phyloP scores from a whole-genome alignment of 2,113 vertebrate species.

The Mus pahari region DNA sequence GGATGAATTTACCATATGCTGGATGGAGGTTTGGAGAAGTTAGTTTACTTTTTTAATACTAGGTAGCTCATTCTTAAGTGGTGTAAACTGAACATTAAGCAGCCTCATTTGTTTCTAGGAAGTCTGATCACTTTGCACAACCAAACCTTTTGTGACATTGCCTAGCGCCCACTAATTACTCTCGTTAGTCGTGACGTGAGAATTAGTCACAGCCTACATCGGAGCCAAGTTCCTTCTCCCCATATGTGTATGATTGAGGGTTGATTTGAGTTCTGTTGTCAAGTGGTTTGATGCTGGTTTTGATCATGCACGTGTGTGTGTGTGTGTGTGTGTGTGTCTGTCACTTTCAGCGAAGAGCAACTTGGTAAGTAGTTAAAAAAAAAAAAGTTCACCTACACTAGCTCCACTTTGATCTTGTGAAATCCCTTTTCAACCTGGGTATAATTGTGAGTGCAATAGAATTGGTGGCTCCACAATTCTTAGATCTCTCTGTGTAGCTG shows the following conservation, averaged over 20 bases:
- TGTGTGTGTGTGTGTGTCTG: slow-evolving; percentile 5
- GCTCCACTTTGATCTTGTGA: slow-evolving; percentile 71
- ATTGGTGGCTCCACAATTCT: slow-evolving; percentile 61
- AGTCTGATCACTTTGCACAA: background rate
- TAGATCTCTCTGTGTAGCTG: slow-evolving; percentile 54
- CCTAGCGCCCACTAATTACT: background rate
- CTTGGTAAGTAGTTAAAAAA: slow-evolving; percentile 72
- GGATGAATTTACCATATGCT: background rate
- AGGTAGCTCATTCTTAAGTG: background rate
- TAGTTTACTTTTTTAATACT: background rate
- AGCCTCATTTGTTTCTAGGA: background rate
- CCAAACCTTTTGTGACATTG: background rate
- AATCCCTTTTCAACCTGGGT: slow-evolving; percentile 79
- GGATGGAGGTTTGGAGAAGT: background rate
- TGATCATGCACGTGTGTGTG: background rate
- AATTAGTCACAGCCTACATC: background rate
- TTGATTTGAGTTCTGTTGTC: slow-evolving; percentile 69
- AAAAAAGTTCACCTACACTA: slow-evolving; percentile 74
- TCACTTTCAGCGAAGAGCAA: slow-evolving; percentile 75
- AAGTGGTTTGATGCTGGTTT: slow-evolving; percentile 74
- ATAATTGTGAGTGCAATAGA: slow-evolving; percentile 80
- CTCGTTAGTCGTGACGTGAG: background rate
- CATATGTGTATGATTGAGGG: slow-evolving; percentile 69
- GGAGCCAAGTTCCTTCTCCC: background rate
- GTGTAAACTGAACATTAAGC: background rate